Percentiles rank a stretch among this genome's conserved stretches.
These are phyloP conservation scores for Bemisia tabaci DNA, from an alignment of 1,140 invertebrate species.

Conservation along the genomic window DNA sequence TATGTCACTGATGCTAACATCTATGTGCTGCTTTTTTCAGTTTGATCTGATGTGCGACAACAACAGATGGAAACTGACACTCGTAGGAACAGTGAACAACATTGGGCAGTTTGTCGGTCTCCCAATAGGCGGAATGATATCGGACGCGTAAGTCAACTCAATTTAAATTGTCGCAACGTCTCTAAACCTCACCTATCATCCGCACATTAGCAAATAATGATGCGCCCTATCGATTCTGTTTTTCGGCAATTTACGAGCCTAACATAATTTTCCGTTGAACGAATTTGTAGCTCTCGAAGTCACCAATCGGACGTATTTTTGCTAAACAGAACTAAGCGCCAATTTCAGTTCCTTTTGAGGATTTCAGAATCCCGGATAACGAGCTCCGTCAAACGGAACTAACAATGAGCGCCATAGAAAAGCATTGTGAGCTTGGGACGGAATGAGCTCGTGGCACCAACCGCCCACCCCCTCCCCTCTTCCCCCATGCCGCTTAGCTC, in stretches of 20 bases:
- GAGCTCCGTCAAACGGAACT: too few species aligned
- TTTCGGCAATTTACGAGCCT: not conserved
- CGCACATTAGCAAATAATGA: not conserved
- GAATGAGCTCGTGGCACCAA: too few species aligned
- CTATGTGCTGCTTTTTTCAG: too few species aligned
- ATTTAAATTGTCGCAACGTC: not conserved
- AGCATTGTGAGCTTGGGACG: too few species aligned
- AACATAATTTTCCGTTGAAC: not conserved
- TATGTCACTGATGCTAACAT: too few species aligned
- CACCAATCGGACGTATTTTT: too few species aligned
- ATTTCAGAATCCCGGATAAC: too few species aligned
- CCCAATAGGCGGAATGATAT: slow-evolving; percentile 47
- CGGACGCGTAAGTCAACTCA: slow-evolving; percentile 38
- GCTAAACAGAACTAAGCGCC: too few species aligned
- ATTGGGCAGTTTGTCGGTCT: slow-evolving; percentile 53
- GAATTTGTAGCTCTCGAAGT: not conserved
- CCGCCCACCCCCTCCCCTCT: too few species aligned
- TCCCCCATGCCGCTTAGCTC: too few species aligned
- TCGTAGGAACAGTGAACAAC: slow-evolving; percentile 57
- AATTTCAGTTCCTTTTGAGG: too few species aligned
- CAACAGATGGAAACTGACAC: slow-evolving; percentile 51
- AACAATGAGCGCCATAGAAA: too few species aligned
- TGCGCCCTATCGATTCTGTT: not conserved
- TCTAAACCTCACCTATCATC: not conserved
- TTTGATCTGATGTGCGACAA: slow-evolving; percentile 40